Conservation (phyloP, 2,888 invertebrate species). For the Epicampocera succincta region DNA sequence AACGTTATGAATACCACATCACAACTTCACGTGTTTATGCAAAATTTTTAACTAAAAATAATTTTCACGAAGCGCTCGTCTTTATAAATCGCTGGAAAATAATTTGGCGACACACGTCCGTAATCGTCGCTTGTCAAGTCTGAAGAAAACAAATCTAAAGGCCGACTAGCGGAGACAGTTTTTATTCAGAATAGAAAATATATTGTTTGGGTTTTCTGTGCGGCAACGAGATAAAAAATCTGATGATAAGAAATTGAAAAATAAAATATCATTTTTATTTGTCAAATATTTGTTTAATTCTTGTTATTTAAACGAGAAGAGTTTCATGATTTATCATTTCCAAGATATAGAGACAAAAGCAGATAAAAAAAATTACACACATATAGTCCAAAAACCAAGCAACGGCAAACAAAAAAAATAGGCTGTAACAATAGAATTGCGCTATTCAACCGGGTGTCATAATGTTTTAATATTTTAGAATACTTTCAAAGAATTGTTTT, state of each 20-base stretch:
- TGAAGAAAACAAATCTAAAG: conserved; percentile 38
- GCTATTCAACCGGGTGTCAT: too few species aligned
- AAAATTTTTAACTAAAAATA: conserved; percentile 67
- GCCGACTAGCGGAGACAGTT: conserved; percentile 17
- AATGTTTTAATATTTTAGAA: too few species aligned
- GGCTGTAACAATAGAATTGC: too few species aligned
- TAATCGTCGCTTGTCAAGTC: conserved; percentile 3
- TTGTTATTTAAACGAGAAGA: not conserved
- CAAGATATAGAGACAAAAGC: not conserved
- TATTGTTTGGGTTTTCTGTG: conserved; percentile 31
- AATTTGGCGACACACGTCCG: not conserved
- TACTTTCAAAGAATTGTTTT: too few species aligned
- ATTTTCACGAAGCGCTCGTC: conserved; percentile 46
- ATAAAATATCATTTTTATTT: conserved; percentile 12
- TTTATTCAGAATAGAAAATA: conserved; percentile 23
- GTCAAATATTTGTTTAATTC: conserved; percentile 37
- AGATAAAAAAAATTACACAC: too few species aligned
- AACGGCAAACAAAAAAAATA: too few species aligned
- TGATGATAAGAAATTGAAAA: conserved; percentile 53
- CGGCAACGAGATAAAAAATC: conserved; percentile 52
- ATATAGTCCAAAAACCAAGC: too few species aligned
- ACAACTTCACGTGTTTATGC: conserved; percentile 61
- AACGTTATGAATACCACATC: not conserved
- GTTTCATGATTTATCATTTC: conserved; percentile 5
- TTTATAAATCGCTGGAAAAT: conserved; percentile 66